phyloP scores from a whole-genome alignment of 2,113 vertebrate species.

The Solenodon paradoxus region DNA sequence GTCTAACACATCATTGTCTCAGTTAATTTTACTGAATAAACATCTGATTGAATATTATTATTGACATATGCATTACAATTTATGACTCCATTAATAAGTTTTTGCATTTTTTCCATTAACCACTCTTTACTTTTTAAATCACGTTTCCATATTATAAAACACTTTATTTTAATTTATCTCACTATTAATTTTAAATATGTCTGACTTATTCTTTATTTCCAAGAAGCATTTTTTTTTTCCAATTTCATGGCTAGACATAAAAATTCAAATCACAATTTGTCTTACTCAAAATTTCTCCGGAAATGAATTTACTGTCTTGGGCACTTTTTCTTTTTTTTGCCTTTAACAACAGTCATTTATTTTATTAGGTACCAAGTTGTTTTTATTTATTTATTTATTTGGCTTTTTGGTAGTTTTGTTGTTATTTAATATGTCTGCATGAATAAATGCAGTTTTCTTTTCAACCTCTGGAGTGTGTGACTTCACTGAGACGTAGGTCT shows the following conservation, averaged over 20 bases:
- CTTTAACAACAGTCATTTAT: neutral
- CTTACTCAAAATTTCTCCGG: neutral
- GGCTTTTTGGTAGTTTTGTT: neutral
- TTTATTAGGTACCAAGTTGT: neutral
- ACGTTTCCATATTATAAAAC: neutral
- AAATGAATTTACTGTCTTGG: neutral
- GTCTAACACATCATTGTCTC: neutral
- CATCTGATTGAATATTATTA: neutral
- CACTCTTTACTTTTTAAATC: neutral
- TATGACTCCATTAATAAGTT: neutral
- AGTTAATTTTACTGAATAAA: neutral
- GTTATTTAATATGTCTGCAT: neutral
- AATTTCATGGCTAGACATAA: neutral
- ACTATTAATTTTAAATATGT: neutral
- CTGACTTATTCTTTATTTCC: neutral
- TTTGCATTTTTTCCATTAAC: neutral
- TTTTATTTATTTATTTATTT: neutral
- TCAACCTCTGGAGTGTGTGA: neutral
- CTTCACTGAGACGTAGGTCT: neutral
- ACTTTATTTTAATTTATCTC: neutral
- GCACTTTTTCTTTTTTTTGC: neutral
- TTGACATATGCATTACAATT: neutral
- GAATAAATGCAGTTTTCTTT: accelerated
- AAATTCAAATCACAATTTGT: neutral
- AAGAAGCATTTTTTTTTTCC: neutral